These are phyloP conservation scores for Pygmarrhopalites habei DNA, from an alignment of 1,140 invertebrate genomes.

Conservation along the genomic window DNA sequence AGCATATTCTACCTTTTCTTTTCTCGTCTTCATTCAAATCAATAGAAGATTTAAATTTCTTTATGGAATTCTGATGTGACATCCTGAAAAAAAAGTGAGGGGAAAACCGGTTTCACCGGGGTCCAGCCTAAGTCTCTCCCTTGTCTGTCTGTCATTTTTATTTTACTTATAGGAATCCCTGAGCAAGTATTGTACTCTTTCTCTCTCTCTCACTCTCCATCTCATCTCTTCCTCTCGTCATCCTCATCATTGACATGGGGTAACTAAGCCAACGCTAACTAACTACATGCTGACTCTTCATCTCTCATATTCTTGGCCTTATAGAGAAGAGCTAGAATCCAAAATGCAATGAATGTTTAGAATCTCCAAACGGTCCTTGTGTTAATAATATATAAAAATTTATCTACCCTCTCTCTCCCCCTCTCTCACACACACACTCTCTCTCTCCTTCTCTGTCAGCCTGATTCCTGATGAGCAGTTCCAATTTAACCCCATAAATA, in stretches of 20 bases:
- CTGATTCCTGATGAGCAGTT: conserved; percentile 12
- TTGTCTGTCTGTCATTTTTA: conserved; percentile 10
- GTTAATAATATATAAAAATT: too few species aligned
- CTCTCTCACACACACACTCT: too few species aligned
- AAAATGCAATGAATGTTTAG: too few species aligned
- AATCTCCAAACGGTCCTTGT: too few species aligned
- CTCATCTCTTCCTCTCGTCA: not conserved
- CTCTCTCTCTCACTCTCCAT: not conserved
- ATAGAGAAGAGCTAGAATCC: too few species aligned
- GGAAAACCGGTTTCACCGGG: conserved; percentile 11
- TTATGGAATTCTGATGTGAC: conserved; percentile 17
- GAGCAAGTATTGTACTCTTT: conserved; percentile 11
- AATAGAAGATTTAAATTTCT: conserved; percentile 23
- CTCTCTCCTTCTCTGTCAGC: too few species aligned
- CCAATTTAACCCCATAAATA: conserved; percentile 26
- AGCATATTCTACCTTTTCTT: too few species aligned
- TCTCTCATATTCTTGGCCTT: too few species aligned
- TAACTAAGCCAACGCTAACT: not conserved
- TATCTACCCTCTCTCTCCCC: too few species aligned
- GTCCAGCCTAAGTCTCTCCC: too few species aligned
- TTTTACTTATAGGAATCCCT: not conserved
- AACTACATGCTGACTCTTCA: too few species aligned
- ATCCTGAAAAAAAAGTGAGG: conserved; percentile 11
- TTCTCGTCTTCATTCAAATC: too few species aligned
- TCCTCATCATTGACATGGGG: not conserved